These are phyloP conservation scores for Condylura cristata DNA, from an alignment of 2,113 vertebrate genomes.

Conservation along the genomic window DNA sequence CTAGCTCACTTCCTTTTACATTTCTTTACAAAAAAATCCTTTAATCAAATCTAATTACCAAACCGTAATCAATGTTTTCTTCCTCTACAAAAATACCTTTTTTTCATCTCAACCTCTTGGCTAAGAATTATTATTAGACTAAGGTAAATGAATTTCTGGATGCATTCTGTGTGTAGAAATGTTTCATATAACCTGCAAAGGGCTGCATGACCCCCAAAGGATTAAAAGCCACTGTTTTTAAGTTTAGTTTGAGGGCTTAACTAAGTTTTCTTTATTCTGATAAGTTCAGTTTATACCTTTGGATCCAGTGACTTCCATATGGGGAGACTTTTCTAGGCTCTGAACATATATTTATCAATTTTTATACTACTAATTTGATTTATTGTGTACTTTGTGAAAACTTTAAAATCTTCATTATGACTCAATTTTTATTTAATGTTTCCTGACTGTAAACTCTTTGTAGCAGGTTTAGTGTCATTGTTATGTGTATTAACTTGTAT, in stretches of 20 bases:
- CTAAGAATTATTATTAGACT: background rate
- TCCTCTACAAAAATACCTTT: background rate
- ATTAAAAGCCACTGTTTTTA: slow-evolving; percentile 46
- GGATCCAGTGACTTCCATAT: background rate
- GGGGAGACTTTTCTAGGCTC: background rate
- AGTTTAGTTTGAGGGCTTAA: background rate
- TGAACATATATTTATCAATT: background rate
- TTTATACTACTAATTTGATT: slow-evolving; percentile 8
- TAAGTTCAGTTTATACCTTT: background rate
- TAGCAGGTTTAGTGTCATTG: background rate
- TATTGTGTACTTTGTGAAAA: slow-evolving; percentile 21
- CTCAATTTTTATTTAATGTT: slow-evolving; percentile 22
- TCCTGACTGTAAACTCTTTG: background rate
- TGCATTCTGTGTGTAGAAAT: background rate
- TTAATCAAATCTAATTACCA: slow-evolving; percentile 4
- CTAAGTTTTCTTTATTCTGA: background rate
- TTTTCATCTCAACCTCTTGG: background rate
- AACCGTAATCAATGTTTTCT: background rate
- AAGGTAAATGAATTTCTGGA: background rate
- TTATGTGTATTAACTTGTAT: background rate
- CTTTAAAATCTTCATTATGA: slow-evolving; percentile 47
- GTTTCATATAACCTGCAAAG: background rate
- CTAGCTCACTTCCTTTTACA: background rate
- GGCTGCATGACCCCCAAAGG: background rate
- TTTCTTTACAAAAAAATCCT: slow-evolving; percentile 43